Evolutionary conservation across 2,888 invertebrate genomes (phyloP).

Genomic region (Hypomecis punctinalis): DNA sequence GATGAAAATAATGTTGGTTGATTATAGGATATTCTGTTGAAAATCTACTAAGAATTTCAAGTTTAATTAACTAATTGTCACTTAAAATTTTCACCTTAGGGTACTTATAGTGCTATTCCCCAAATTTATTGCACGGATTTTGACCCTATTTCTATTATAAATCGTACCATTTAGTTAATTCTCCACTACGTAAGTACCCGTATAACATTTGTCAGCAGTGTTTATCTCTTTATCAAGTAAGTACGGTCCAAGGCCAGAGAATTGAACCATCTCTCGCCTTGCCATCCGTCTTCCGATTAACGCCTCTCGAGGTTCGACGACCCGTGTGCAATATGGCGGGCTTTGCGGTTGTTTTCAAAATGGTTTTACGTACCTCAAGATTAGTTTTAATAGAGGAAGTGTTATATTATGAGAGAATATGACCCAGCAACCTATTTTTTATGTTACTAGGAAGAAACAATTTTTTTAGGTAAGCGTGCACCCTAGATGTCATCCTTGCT

Average conservation of each 20-base stretch:
- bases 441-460: not conserved
- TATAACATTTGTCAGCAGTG: conserved; percentile 2
- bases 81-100: too few relatives aligned
- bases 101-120: too few relatives aligned
- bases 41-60: too few relatives aligned
- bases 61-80: too few relatives aligned
- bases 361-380: conserved; percentile 9
- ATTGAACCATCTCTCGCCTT: conserved; percentile 37
- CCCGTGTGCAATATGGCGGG: conserved; percentile 42
- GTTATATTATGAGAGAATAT: too few relatives aligned
- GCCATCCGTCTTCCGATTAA: conserved; percentile 41
- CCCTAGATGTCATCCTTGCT: too few relatives aligned
- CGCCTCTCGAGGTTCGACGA: conserved; percentile 32
- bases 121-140: too few relatives aligned
- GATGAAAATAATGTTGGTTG: too few relatives aligned
- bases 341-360: conserved; percentile 33
- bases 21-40: too few relatives aligned
- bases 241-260: conserved; percentile 29
- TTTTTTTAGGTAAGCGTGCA: too few relatives aligned
- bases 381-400: too few relatives aligned
- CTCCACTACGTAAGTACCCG: conserved; percentile 9
- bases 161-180: not conserved
- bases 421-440: not conserved
- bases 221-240: conserved; percentile 15
- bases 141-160: too few relatives aligned